Conservation (phyloP, 2,113 vertebrate genomes). For the Chaetura pelagica region DNA sequence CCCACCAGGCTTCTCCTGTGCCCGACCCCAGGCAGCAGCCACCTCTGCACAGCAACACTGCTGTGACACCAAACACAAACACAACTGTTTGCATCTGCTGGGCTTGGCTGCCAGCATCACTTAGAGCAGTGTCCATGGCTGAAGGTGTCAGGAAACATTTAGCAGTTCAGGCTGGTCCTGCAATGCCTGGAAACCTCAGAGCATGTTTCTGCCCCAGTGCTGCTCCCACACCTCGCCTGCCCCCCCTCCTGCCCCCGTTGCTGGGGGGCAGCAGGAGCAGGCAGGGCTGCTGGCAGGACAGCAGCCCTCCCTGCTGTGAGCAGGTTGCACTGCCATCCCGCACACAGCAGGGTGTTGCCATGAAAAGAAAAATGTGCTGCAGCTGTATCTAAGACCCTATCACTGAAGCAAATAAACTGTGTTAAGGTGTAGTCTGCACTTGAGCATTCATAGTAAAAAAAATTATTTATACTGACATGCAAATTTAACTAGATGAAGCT, state of each 20-base stretch:
- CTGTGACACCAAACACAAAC: neutral
- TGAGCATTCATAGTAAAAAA: neutral
- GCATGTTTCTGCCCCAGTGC: neutral
- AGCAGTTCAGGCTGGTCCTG: neutral
- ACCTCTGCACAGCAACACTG: neutral
- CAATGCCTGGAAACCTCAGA: neutral
- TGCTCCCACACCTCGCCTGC: neutral
- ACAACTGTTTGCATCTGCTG: neutral
- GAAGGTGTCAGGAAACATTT: neutral
- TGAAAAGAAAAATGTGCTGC: neutral
- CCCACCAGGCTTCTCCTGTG: neutral
- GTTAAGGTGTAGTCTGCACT: neutral
- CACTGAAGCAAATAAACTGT: neutral
- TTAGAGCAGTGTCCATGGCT: neutral
- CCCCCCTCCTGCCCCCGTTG: neutral
- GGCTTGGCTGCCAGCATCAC: neutral
- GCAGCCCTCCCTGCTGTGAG: neutral
- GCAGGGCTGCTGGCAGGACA: neutral
- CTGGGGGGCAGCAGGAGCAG: neutral
- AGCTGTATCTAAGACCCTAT: neutral
- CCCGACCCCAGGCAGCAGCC: neutral
- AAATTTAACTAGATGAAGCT: conserved; percentile 43
- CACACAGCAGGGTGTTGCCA: neutral
- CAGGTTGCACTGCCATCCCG: neutral
- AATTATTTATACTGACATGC: conserved; percentile 23